Evolutionary conservation across 2,888 invertebrate genomes (phyloP), one percentile per base, ranked within the genome.

Genomic region (Oegoconia quadripuncta): DNA sequence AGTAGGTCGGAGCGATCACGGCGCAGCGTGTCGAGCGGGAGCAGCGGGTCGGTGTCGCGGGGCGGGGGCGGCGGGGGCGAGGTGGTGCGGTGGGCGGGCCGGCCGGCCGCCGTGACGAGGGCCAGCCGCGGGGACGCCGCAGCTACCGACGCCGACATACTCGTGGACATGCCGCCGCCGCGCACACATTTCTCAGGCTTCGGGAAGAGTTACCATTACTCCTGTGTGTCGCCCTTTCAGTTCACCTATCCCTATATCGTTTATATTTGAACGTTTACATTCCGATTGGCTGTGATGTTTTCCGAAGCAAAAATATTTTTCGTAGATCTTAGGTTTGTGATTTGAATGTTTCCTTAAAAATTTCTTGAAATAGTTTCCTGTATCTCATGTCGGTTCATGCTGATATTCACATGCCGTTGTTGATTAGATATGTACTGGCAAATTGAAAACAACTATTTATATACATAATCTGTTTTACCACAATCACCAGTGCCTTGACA

Each of bases 201-300:
- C 69, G 87, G 87, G 64, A 84, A 86, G 54, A 86, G 83, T 64
- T 87, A 87, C 74, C 87, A 87, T 68, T 84, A 78, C 83, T 87
- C 87, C 72, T 87, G 87, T 70, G 87, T 87, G 71, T 87, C 87
- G 57, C 87, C 87, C 44, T 87, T 87, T 62, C 82, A 86, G 50
- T 87, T 87, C 61, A 82, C 77, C 8, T 87, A 86, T 53, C 87
- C 87, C 4, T 76, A 87, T 52, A 83, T 87, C 37, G 87, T 87
- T 9, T 87, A 86, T 49, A 87, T 87, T 55, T 87, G 66, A 83
- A 62, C 28, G 17, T 6, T 27, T 30, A 26, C 17, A 25, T 39
- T 15, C 14, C 20, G 4, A 22, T 27, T 22, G 34, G 18, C 30
- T 37, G 41, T 41, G 41, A 29, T 30, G n/a, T 17, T n/a, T n/a